Percentiles rank a stretch among this genome's conserved stretches.
phyloP scores from a whole-genome alignment of 2,113 vertebrate genomes.

The Hippocampus comes region DNA sequence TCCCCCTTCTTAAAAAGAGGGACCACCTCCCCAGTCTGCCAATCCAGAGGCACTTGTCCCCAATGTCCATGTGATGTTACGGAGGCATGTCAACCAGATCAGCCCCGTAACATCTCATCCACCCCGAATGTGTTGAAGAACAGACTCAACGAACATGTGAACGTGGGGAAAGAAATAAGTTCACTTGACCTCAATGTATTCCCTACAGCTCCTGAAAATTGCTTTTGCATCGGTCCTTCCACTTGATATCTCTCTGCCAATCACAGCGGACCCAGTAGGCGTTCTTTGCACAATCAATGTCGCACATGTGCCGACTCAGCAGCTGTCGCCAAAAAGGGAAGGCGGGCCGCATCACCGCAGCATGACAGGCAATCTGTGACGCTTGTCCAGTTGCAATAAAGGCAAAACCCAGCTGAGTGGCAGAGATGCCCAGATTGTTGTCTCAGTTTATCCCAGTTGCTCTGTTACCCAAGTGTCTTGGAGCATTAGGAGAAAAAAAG shows the following conservation, averaged over 20 bases:
- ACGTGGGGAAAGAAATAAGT: constrained; percentile 44
- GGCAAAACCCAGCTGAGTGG: constrained; percentile 41
- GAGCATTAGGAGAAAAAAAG: constrained; percentile 23
- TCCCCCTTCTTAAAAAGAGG: no score
- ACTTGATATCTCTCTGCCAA: constrained; percentile 61
- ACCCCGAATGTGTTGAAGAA: constrained; percentile 44
- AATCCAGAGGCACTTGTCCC: no score
- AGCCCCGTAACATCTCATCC: no score
- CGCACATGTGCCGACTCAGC: constrained; percentile 61
- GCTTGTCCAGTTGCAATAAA: constrained; percentile 49
- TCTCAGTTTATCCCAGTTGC: constrained; percentile 9
- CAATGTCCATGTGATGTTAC: no score
- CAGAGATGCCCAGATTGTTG: constrained; percentile 14
- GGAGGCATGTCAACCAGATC: no score
- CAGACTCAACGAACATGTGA: constrained; percentile 52
- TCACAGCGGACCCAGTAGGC: constrained; percentile 47
- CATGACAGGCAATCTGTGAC: constrained; percentile 52
- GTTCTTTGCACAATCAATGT: constrained; percentile 56
- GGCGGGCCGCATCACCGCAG: constrained; percentile 38
- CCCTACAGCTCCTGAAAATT: constrained; percentile 54
- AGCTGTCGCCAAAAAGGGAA: constrained; percentile 52
- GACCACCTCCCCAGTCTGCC: no score
- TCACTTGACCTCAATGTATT: constrained; percentile 64
- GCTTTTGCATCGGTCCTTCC: constrained; percentile 56
- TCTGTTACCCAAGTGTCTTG: constrained; percentile 26